Percentiles rank a stretch among this genome's conserved stretches.
Conservation (phyloP, 2,888 invertebrate species). For the Lycocerus yunnanus region DNA sequence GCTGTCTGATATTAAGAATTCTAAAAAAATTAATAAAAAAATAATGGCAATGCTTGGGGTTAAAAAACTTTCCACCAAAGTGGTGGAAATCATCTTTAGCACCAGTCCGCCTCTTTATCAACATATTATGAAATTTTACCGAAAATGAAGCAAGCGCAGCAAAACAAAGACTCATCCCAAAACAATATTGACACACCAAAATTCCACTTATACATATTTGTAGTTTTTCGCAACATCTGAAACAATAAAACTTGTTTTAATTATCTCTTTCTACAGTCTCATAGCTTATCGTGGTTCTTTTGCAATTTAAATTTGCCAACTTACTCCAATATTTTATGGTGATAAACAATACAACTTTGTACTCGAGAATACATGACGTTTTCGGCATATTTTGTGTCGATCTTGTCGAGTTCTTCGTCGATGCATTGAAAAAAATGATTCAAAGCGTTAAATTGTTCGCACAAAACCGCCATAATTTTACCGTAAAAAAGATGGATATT, state of each 20-base stretch:
- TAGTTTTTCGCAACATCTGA: constrained; percentile 17
- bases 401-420: not conserved
- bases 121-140: too few species aligned
- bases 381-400: not conserved
- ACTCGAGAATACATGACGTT: constrained; percentile 1
- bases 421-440: constrained; percentile 10
- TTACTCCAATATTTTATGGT: constrained; percentile 25
- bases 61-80: too few species aligned
- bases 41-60: too few species aligned
- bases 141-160: constrained; percentile 24
- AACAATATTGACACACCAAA: constrained; percentile 22
- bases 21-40: too few species aligned
- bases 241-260: constrained; percentile 2
- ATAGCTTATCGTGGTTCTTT: too few species aligned
- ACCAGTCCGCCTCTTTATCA: too few species aligned
- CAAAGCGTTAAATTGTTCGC: constrained; percentile 22
- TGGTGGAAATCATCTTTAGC: too few species aligned
- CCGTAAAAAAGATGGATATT: constrained; percentile 23
- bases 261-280: not conserved
- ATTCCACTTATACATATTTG: constrained; percentile 24
- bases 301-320: too few species aligned
- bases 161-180: constrained; percentile 25
- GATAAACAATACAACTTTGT: constrained; percentile 12
- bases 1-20: too few species aligned
- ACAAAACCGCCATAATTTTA: constrained; percentile 21